Percentiles rank a stretch among this genome's conserved stretches.
Conservation (phyloP, 2,797 vertebrate genomes). For the Luscinia megarhynchos region DNA sequence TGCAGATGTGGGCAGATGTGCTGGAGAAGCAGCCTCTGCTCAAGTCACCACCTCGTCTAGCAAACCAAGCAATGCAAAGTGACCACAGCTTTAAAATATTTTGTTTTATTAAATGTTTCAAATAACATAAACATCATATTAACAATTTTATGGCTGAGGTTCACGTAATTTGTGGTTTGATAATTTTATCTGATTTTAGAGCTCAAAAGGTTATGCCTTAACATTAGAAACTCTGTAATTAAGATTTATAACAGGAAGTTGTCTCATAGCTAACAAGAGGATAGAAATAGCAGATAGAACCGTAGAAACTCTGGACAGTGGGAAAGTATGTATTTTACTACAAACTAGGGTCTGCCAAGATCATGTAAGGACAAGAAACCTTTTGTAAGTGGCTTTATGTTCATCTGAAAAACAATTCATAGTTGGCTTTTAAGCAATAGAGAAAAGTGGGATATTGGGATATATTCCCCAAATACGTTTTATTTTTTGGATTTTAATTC, state of each 20-base stretch:
- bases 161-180: conserved; percentile 9
- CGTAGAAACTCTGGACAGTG: conserved; percentile 39
- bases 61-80: neutral
- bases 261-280: conserved; percentile 42
- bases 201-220: conserved; percentile 43
- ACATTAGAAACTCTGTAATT: conserved; percentile 57
- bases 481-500: neutral
- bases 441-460: conserved; percentile 35
- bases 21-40: neutral
- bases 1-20: neutral
- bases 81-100: conserved; percentile 63
- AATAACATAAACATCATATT: conserved; percentile 67
- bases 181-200: conserved; percentile 29
- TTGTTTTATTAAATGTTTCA: conserved; percentile 71
- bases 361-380: conserved; percentile 12
- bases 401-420: conserved; percentile 4
- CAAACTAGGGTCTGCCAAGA: conserved; percentile 23
- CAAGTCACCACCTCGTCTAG: neutral
- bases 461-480: neutral
- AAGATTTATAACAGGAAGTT: conserved; percentile 53
- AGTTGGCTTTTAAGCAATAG: conserved; percentile 31
- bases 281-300: conserved; percentile 66
- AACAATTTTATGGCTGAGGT: conserved; percentile 67
- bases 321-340: neutral
- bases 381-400: neutral